These are phyloP conservation scores for Platyrinchus mystaceus DNA, from an alignment of 2,797 vertebrate genomes.

Conservation along the genomic window DNA sequence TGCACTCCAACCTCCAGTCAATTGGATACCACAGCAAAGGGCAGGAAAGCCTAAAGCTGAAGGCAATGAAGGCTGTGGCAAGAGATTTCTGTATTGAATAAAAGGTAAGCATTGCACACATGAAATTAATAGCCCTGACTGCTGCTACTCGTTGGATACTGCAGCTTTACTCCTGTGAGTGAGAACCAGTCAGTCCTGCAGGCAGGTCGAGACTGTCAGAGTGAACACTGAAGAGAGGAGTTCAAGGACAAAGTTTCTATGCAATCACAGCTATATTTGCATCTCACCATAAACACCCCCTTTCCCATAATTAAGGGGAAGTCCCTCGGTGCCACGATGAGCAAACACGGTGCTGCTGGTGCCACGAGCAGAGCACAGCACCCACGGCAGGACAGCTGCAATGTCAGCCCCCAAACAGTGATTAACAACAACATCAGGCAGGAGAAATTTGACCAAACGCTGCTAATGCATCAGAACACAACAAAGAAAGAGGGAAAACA, in stretches of 20 bases:
- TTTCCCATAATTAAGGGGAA: background rate
- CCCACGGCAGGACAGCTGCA: background rate
- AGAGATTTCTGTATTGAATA: background rate
- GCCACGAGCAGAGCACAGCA: background rate
- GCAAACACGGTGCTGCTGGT: background rate
- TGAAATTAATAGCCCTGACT: background rate
- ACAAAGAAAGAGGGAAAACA: background rate
- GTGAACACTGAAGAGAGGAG: background rate
- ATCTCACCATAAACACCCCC: background rate
- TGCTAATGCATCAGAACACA: background rate
- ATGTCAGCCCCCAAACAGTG: background rate
- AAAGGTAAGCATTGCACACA: background rate
- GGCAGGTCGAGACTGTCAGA: background rate
- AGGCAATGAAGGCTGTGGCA: background rate
- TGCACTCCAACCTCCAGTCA: background rate
- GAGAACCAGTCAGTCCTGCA: background rate
- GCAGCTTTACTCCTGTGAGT: background rate
- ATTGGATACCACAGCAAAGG: background rate
- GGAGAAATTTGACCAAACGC: background rate
- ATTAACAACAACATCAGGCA: background rate
- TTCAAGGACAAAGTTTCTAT: background rate
- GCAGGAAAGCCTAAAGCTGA: background rate
- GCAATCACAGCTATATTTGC: background rate
- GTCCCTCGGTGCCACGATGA: background rate
- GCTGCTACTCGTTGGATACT: background rate